These are phyloP conservation scores for Helostoma temminkii DNA, from an alignment of 2,797 vertebrate genomes.

Conservation along the genomic window DNA sequence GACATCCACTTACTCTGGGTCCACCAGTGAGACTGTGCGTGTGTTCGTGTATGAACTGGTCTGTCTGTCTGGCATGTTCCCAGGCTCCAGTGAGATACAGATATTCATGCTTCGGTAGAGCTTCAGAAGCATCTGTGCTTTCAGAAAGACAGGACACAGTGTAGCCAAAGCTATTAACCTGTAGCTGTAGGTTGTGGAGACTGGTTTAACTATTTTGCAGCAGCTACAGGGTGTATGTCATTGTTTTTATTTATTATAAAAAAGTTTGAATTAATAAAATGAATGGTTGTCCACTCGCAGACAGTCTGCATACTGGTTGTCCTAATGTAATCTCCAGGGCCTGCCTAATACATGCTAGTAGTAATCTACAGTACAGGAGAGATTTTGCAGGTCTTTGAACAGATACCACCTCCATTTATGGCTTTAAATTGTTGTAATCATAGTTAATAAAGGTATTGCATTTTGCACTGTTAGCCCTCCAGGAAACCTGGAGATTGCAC, in stretches of 20 bases:
- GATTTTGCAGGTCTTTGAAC: conserved; percentile 2
- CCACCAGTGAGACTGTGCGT: conserved; percentile 43
- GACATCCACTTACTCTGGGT: conserved; percentile 53
- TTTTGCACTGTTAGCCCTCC: neutral
- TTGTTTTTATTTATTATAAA: neutral
- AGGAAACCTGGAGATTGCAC: neutral
- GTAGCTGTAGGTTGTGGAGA: conserved; percentile 23
- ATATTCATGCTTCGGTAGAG: conserved; percentile 65
- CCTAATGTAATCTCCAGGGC: conserved; percentile 16
- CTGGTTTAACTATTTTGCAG: conserved; percentile 11
- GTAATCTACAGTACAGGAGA: neutral
- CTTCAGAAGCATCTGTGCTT: conserved; percentile 63
- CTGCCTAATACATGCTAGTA: neutral
- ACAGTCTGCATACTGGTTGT: conserved; percentile 1
- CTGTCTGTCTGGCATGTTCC: conserved; percentile 58
- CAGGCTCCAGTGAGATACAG: conserved; percentile 53
- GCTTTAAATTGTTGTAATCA: neutral
- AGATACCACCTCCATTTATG: neutral
- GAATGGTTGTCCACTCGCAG: neutral
- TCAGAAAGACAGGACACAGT: conserved; percentile 38
- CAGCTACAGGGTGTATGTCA: neutral
- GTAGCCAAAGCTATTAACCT: conserved; percentile 44
- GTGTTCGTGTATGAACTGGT: conserved; percentile 46
- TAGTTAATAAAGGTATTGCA: neutral
- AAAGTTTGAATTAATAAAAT: conserved; percentile 1